phyloP scores from a whole-genome alignment of 2,113 vertebrate species.

The Prietella phreatophila region DNA sequence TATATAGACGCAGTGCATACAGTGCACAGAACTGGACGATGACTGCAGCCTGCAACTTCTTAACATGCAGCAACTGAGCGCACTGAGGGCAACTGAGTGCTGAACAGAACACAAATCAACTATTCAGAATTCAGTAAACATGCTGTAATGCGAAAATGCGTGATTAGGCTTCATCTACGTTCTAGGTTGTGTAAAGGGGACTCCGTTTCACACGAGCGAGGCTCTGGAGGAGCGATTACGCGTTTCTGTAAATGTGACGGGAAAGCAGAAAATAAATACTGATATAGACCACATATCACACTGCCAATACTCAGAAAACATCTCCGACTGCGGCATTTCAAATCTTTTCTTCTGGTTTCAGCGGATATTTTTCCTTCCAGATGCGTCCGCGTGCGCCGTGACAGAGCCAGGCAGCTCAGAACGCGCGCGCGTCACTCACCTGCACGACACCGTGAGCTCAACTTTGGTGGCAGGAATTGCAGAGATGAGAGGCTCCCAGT shows the following conservation, averaged over 20 bases:
- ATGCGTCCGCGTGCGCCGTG: slow-evolving; percentile 5
- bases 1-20: background rate
- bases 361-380: background rate
- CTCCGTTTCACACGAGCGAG: background rate
- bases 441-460: slow-evolving; percentile 92
- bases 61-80: background rate
- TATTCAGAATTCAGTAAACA: background rate
- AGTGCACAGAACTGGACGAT: background rate
- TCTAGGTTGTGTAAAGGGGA: background rate
- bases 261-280: background rate
- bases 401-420: background rate
- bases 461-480: slow-evolving; percentile 93
- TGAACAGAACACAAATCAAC: background rate
- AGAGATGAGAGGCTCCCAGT: slow-evolving; percentile 84
- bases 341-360: background rate
- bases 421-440: slow-evolving; percentile 74
- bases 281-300: background rate
- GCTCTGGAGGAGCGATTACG: no score
- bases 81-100: background rate
- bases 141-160: background rate
- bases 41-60: background rate
- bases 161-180: background rate
- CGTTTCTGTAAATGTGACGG: background rate
- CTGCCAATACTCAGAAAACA: background rate
- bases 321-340: background rate